Evolutionary conservation across 2,888 invertebrate species (phyloP).

Genomic region (Tortrix viridana): DNA sequence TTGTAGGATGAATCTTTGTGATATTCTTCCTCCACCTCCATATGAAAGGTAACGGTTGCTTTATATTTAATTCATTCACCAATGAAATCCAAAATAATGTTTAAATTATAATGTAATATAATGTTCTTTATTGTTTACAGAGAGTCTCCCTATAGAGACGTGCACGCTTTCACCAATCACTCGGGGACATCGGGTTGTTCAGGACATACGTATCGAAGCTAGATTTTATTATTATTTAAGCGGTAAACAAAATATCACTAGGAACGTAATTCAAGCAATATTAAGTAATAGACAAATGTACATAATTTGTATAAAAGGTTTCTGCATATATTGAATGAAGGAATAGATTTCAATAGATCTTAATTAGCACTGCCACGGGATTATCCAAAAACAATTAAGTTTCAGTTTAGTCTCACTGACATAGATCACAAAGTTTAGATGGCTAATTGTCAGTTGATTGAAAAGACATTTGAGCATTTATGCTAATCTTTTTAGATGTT

Average conservation of each 20-base stretch:
- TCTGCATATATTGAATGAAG: slow-evolving; percentile 52
- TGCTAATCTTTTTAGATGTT: background rate
- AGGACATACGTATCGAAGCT: slow-evolving; percentile 75
- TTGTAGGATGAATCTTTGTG: slow-evolving; percentile 79
- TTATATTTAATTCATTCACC: background rate
- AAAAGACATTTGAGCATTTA: no score
- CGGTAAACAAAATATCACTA: slow-evolving; percentile 71
- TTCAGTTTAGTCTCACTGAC: background rate
- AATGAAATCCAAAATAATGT: no score
- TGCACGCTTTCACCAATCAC: slow-evolving; percentile 72
- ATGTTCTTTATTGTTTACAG: slow-evolving; percentile 54
- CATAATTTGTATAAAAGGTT: slow-evolving; percentile 66
- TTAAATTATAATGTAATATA: no score
- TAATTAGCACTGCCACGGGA: background rate
- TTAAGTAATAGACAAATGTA: slow-evolving; percentile 68
- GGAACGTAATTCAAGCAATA: slow-evolving; percentile 79
- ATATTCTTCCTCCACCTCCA: slow-evolving; percentile 76
- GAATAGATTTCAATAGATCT: background rate
- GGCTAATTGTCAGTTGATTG: no score
- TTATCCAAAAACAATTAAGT: background rate
- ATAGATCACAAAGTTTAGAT: background rate
- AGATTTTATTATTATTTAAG: slow-evolving; percentile 54
- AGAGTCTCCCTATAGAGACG: slow-evolving; percentile 75
- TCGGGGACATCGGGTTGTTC: slow-evolving; percentile 79
- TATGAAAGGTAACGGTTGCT: slow-evolving; percentile 70